Conservation (phyloP, 64 coral and sea anemone species). For the Acropora tenuis region DNA sequence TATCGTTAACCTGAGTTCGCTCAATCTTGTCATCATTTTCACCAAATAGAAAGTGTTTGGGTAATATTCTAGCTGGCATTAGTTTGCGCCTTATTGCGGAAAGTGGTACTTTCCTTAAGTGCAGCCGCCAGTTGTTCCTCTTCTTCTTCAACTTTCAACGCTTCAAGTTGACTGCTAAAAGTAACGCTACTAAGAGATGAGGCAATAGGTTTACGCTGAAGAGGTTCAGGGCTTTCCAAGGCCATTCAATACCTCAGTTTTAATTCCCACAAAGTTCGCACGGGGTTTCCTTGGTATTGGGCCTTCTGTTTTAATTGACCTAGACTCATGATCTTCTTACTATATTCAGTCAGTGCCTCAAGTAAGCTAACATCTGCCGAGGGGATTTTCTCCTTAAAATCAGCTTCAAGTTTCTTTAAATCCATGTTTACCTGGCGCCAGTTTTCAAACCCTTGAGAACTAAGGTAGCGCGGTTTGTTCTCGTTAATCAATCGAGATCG, state of each 20-base stretch:
- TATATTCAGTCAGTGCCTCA: conserved; percentile 22
- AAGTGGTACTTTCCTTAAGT: not conserved
- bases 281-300: conserved; percentile 38
- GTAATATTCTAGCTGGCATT: not conserved
- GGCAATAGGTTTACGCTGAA: not conserved
- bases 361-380: conserved; percentile 16
- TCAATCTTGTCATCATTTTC: not conserved
- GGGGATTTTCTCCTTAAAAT: conserved; percentile 51
- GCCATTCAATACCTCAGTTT: conserved; percentile 42
- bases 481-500: conserved; percentile 40
- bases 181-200: not conserved
- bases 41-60: not conserved
- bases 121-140: not conserved
- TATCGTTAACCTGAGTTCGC: conserved; percentile 1
- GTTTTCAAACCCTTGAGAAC: conserved; percentile 46
- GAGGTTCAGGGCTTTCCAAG: not conserved
- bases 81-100: not conserved
- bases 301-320: too few species aligned
- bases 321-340: conserved; percentile 7
- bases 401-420: not conserved
- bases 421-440: conserved; percentile 51
- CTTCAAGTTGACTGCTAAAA: not conserved
- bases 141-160: not conserved
- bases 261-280: conserved; percentile 48
- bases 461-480: conserved; percentile 28